Percentiles rank a stretch among this genome's conserved stretches.
These are phyloP conservation scores for Embiotoca jacksoni DNA, from an alignment of 2,113 vertebrate species.

Conservation along the genomic window DNA sequence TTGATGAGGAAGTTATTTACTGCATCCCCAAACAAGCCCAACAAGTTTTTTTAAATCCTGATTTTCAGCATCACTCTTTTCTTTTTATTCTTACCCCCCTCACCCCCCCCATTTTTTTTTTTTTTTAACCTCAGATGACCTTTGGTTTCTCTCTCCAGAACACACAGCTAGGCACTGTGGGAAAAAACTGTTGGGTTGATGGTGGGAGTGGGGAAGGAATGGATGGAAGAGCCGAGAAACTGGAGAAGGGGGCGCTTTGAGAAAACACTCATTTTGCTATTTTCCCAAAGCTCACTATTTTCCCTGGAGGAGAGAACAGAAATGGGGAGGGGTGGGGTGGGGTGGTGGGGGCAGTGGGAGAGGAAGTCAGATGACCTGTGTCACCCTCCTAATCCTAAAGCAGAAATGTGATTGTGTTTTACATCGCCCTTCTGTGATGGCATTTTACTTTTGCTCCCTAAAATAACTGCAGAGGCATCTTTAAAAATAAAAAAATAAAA, in stretches of 20 bases:
- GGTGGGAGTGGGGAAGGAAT: slow-evolving; percentile 37
- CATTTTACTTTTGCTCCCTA: slow-evolving; percentile 1
- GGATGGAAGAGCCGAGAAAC: slow-evolving; percentile 38
- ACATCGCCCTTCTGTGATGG: neutral
- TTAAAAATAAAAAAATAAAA: neutral
- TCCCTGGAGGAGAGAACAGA: slow-evolving; percentile 53
- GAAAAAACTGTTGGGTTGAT: slow-evolving; percentile 61
- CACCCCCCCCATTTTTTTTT: neutral
- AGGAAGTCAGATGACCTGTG: slow-evolving; percentile 60
- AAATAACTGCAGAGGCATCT: slow-evolving; percentile 5
- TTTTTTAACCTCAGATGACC: slow-evolving; percentile 59
- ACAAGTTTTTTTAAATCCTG: slow-evolving; percentile 14
- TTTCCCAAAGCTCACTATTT: slow-evolving; percentile 69
- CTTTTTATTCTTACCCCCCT: slow-evolving; percentile 2
- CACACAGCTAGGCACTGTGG: slow-evolving; percentile 71
- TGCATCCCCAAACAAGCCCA: slow-evolving; percentile 30
- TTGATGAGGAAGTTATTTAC: slow-evolving; percentile 51
- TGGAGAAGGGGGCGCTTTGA: slow-evolving; percentile 57
- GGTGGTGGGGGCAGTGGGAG: slow-evolving; percentile 14
- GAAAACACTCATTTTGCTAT: slow-evolving; percentile 71
- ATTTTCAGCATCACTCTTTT: slow-evolving; percentile 35
- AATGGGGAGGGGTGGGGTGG: neutral
- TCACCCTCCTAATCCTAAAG: slow-evolving; percentile 44
- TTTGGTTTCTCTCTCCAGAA: slow-evolving; percentile 52
- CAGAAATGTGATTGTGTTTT: slow-evolving; percentile 27